Evolutionary conservation across 2,797 vertebrate genomes (phyloP).

Genomic region (Odontamblyopus lacepedii): DNA sequence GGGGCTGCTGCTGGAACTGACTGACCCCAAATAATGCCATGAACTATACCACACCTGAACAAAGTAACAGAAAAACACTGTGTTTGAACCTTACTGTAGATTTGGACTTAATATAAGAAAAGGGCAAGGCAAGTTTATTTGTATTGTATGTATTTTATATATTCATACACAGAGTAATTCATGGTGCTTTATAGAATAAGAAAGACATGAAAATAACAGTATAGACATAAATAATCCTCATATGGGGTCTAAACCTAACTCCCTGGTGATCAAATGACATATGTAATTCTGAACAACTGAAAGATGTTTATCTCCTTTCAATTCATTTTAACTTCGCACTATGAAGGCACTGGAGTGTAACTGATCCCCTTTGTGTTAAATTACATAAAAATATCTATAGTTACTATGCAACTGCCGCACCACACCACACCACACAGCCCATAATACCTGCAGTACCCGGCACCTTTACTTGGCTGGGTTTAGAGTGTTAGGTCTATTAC

Average conservation of each 20-base stretch:
- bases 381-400: background rate
- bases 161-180: no score
- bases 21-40: slow-evolving; percentile 56
- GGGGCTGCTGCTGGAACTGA: slow-evolving; percentile 54
- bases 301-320: background rate
- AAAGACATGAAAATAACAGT: no score
- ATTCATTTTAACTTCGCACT: background rate
- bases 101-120: no score
- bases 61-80: background rate
- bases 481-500: background rate
- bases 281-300: background rate
- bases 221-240: no score
- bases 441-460: background rate
- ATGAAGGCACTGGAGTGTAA: background rate
- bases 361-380: background rate
- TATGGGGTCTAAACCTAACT: no score
- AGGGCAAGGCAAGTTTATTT: no score
- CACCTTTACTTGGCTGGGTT: background rate
- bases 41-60: slow-evolving; percentile 52
- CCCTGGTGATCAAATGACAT: background rate
- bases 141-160: no score
- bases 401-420: slow-evolving; percentile 4
- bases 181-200: no score
- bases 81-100: background rate
- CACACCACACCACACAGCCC: background rate